Evolutionary conservation across 2,888 invertebrate genomes (phyloP).

Genomic region (Thera britannica): DNA sequence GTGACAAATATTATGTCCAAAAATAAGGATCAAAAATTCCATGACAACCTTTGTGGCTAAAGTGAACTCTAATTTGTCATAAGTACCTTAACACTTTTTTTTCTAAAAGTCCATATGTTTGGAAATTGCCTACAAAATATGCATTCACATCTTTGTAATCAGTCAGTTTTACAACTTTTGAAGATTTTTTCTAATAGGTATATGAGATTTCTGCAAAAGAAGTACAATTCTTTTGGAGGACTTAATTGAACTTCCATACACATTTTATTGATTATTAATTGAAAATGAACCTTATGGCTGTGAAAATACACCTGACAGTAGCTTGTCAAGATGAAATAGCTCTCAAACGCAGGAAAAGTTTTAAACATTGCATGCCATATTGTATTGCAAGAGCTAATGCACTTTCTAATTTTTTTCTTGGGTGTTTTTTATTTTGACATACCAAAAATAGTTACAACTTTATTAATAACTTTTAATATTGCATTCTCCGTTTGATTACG

Average conservation of each 20-base stretch:
- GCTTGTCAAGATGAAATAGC: constrained; percentile 20
- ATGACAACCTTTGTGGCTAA: not conserved
- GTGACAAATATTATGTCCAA: not conserved
- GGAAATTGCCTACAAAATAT: too few relatives aligned
- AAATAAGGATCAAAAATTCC: not conserved
- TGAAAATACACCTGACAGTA: constrained; percentile 27
- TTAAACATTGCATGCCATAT: constrained; percentile 29
- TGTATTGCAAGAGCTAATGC: constrained; percentile 25
- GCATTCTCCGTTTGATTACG: too few relatives aligned
- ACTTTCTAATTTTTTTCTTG: not conserved
- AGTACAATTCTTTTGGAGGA: constrained; percentile 12
- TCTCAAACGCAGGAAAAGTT: constrained; percentile 34
- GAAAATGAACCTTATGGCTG: constrained; percentile 21
- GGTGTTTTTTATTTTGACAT: not conserved
- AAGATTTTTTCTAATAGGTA: too few relatives aligned
- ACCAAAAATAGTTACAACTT: too few relatives aligned
- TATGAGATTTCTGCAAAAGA: too few relatives aligned
- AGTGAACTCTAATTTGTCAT: not conserved
- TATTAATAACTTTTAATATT: too few relatives aligned
- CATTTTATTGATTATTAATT: constrained; percentile 17
- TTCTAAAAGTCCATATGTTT: not conserved
- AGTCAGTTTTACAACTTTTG: constrained; percentile 24
- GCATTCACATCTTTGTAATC: not conserved
- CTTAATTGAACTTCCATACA: constrained; percentile 14
- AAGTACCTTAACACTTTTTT: not conserved